These are phyloP conservation scores for Pristionchus japonicus DNA, from an alignment of 2,888 invertebrate species.

Conservation along the genomic window DNA sequence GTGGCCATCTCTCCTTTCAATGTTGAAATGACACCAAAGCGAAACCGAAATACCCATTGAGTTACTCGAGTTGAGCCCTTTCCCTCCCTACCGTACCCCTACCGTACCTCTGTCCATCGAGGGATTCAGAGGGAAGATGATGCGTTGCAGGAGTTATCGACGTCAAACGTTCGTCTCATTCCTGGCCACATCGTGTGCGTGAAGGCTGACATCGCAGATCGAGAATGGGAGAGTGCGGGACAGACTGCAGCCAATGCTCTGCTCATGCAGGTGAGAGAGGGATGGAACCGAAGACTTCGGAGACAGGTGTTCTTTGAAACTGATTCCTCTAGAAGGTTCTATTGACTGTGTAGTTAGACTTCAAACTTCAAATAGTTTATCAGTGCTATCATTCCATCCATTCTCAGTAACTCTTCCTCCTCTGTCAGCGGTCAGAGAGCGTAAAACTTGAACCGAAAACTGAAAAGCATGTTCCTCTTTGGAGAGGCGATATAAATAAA, in stretches of 20 bases:
- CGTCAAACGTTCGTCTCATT: conserved; percentile 34
- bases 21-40: conserved; percentile 36
- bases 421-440: background rate
- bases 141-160: background rate
- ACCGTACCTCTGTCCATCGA: background rate
- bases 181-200: conserved; percentile 10
- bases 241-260: background rate
- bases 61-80: background rate
- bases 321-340: no score
- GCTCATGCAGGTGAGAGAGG: conserved; percentile 16
- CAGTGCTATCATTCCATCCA: background rate
- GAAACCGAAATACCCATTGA: background rate
- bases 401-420: background rate
- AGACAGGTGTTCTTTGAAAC: no score
- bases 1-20: conserved; percentile 9
- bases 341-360: no score
- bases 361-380: background rate
- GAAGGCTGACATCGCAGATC: conserved; percentile 26
- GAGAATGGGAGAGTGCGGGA: conserved; percentile 31
- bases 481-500: background rate
- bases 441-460: background rate
- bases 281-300: background rate
- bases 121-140: background rate
- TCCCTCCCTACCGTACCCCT: background rate
- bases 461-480: background rate